These are phyloP conservation scores for Ancistrus triradiatus DNA, from an alignment of 2,113 vertebrate species.

Conservation along the genomic window DNA sequence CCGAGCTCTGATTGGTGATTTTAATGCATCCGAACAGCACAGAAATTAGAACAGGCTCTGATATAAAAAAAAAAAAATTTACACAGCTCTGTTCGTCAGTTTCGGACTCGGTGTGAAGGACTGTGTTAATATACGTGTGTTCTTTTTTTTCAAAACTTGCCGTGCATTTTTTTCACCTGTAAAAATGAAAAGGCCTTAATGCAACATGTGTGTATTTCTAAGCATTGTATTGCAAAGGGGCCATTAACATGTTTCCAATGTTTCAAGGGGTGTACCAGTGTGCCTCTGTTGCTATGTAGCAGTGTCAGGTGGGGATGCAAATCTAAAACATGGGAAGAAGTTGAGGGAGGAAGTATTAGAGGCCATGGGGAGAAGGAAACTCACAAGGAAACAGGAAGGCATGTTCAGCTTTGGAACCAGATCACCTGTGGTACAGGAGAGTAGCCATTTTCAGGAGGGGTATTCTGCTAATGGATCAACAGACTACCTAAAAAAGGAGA, in stretches of 20 bases:
- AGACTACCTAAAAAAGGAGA: background rate
- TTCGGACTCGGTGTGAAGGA: too few relatives aligned
- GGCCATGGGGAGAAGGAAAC: constrained; percentile 2
- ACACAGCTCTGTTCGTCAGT: too few relatives aligned
- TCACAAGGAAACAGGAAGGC: constrained; percentile 9
- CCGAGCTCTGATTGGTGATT: too few relatives aligned
- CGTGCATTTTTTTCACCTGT: too few relatives aligned
- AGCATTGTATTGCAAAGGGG: background rate
- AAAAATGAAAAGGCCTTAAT: too few relatives aligned
- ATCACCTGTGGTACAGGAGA: constrained; percentile 6
- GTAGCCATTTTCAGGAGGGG: background rate
- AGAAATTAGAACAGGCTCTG: too few relatives aligned
- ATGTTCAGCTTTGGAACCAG: background rate
- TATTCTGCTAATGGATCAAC: constrained; percentile 1
- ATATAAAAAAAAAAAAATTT: too few relatives aligned
- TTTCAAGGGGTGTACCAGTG: background rate
- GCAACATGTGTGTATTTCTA: too few relatives aligned
- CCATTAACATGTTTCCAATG: background rate
- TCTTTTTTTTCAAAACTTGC: too few relatives aligned
- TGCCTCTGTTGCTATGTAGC: background rate
- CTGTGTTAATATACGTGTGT: too few relatives aligned
- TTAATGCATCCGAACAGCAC: too few relatives aligned
- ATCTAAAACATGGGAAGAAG: background rate
- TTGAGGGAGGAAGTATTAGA: background rate
- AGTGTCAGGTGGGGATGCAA: background rate